Conservation (phyloP, 2,113 vertebrate genomes). For the Crypturellus undulatus region DNA sequence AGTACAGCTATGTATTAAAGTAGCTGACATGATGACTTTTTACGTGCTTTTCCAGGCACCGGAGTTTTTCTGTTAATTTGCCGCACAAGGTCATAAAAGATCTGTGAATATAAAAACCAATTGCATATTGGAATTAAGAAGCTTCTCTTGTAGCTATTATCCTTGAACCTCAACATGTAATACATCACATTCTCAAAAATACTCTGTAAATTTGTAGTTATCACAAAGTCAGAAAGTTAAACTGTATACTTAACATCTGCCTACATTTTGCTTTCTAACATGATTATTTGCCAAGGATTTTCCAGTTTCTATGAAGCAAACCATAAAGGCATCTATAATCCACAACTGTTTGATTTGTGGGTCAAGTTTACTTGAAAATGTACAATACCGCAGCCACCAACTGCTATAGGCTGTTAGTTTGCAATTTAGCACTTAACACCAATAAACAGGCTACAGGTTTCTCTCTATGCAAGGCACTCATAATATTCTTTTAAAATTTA, state of each 20-base stretch:
- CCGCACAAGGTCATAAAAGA: slow-evolving; percentile 94
- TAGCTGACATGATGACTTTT: slow-evolving; percentile 91
- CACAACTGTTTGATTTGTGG: neutral
- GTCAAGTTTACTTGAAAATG: neutral
- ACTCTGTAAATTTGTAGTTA: neutral
- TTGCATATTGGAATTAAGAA: neutral
- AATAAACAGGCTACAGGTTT: neutral
- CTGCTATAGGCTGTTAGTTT: neutral
- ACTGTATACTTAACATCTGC: neutral
- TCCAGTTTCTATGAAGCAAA: neutral
- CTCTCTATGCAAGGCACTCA: neutral
- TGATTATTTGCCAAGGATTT: neutral
- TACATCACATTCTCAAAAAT: neutral
- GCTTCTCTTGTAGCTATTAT: neutral
- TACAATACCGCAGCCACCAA: neutral
- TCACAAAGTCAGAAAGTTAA: neutral
- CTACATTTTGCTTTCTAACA: neutral
- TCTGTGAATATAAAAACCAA: slow-evolving; percentile 76
- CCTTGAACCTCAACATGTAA: neutral
- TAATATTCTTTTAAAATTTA: neutral
- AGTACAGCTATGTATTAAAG: slow-evolving; percentile 89
- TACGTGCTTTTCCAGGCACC: slow-evolving; percentile 89
- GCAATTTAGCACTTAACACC: neutral
- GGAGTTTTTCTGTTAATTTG: slow-evolving; percentile 97
- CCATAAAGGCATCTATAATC: neutral